Conservation (phyloP, 2,797 vertebrate species). For the Euthynnus affinis region DNA sequence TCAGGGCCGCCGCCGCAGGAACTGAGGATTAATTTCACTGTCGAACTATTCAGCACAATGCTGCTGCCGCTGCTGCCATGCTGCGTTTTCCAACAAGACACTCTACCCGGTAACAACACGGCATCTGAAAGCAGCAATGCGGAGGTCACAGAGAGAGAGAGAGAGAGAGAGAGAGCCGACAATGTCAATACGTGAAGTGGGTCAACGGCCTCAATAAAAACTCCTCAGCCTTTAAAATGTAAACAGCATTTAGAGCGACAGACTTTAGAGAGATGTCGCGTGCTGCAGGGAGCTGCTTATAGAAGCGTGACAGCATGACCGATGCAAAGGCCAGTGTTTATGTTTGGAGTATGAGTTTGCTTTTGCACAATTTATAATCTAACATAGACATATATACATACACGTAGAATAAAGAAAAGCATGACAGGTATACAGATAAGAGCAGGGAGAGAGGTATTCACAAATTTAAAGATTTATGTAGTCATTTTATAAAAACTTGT, state of each 20-base stretch:
- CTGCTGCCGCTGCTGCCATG: neutral
- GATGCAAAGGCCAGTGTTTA: neutral
- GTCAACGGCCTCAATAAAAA: slow-evolving; percentile 18
- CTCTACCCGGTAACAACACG: slow-evolving; percentile 44
- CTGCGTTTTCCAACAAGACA: slow-evolving; percentile 27
- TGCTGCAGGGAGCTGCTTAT: neutral
- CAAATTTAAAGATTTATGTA: neutral
- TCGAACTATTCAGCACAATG: slow-evolving; percentile 25
- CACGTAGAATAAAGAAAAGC: no score
- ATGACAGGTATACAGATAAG: no score
- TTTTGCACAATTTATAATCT: neutral
- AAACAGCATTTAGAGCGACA: slow-evolving; percentile 24
- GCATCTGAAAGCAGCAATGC: neutral
- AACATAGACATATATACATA: no score
- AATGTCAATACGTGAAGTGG: slow-evolving; percentile 9
- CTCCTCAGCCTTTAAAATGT: slow-evolving; percentile 12
- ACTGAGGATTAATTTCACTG: slow-evolving; percentile 37
- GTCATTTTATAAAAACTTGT: no score
- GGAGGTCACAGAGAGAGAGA: slow-evolving; percentile 19
- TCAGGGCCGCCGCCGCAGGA: slow-evolving; percentile 38
- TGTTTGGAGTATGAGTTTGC: neutral
- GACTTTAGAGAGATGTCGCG: neutral
- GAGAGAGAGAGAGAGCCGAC: neutral
- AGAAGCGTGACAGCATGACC: slow-evolving; percentile 30
- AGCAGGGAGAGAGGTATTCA: neutral